Evolutionary conservation across 2,888 invertebrate genomes (phyloP), one percentile per base, ranked within the genome.

Genomic region (Petrolisthes manimaculis): DNA sequence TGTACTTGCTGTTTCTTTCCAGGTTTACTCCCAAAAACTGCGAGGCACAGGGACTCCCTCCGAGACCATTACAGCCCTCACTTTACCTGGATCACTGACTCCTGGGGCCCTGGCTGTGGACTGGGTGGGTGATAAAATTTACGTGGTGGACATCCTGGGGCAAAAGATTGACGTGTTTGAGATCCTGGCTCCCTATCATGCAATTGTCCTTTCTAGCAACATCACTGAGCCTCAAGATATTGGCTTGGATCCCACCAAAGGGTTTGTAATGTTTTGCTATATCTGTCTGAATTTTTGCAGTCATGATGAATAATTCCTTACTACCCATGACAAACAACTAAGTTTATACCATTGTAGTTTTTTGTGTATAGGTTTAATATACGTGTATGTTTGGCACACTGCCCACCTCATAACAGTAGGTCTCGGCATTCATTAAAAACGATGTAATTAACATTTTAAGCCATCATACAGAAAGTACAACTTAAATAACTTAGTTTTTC

Each of bases 81-180:
- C 95, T 0, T 94, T 97, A 55, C 95, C 97, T 0, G 97, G 97
- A 0, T 96, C 97, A 0, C 97, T 97, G 97, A 95, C 96, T 0
- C 98, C 98, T 0, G 96, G 97, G 0, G 96, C 97, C 0, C 93
- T 99, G 83, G 98, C 99, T 9, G 96, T 99, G 21, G 99, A 99
- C 94, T 99, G 99, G 98, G 95, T 99, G 77, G 98, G 98, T 0
- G 96, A 98, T 93, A 99, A 98, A 93, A 94, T 99, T 9, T 99
- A 99, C 93, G 97, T 98, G 37, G 97, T 97, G 0, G 99, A 99
- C 93, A 95, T 96, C 37, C 95, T 97, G 51, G 98, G 98, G 0
- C 97, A 98, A 93, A 97, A 97, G 94, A 96, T 99, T 88, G 98
- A 98, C 93, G 96, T 99, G 0, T 97, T 98, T 92, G 97, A 98